Base-by-base conservation (phyloP, 2,888 invertebrate species). In the Pandemis heparana region DNA sequence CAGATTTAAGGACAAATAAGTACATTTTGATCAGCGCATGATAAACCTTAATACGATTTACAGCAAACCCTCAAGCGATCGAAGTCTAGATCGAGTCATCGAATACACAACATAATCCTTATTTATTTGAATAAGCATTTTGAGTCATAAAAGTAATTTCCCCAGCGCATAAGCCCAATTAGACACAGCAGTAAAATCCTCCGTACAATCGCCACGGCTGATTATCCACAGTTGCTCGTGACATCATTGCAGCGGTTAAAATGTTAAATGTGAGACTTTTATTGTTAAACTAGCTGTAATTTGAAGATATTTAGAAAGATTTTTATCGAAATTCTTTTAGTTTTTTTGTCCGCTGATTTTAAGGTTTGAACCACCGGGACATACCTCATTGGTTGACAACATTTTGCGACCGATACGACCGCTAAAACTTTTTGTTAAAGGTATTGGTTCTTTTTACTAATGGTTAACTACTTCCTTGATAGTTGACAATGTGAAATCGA, bases 161-260 rank as follows among this genome's bases (percentile, higher is more conserved):
- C 12, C 56, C 23, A 23, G 56, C 46, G 10, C 63, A 63, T 63
- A 43, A 43, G 8, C 39, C 61, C 46, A 46, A 63, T 63, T 63
- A 32, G 63, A 14, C 43, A 63, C 63, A 63, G 63, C 63, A 14
- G 43, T 63, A 63, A 63, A 63, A 43, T 23, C 23, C 23, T 62
- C 18, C 43, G 43, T 43, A 43, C 62, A 62, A 43, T 62, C 62
- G 41, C 18, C 43, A 62, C 23, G 43, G 63, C 63, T 63, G 63
- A 63, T 63, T 46, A 46, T 43, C 43, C 63, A 63, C 63, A 63
- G 43, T 60, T 23, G 60, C 60, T 60, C n/a, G 43, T 63, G 63
- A 63, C 63, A 63, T 63, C 63, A 63, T 63, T 63, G 12, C 56
- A 23, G 56, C 23, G 56, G 56, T 56, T 56, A 12, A 56, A 56